These are phyloP conservation scores for Trichomycterus rosablanca DNA, from an alignment of 2,113 vertebrate genomes.

Conservation along the genomic window DNA sequence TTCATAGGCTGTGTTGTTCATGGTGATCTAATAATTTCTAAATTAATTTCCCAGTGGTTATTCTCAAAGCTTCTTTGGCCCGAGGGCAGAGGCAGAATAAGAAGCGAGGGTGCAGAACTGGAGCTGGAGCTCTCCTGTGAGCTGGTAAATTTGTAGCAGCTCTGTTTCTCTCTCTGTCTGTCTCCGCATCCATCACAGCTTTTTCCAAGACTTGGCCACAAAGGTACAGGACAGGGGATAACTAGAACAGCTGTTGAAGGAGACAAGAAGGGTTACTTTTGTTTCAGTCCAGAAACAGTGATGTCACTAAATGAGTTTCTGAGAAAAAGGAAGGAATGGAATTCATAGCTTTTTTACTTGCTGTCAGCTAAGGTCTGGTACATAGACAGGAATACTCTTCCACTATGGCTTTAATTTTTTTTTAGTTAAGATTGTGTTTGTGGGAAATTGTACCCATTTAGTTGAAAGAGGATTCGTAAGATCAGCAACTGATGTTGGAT, in stretches of 20 bases:
- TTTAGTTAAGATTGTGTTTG: no score
- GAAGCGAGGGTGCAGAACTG: slow-evolving; percentile 63
- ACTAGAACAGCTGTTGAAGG: slow-evolving; percentile 6
- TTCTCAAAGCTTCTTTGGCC: slow-evolving; percentile 62
- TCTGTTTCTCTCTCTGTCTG: slow-evolving; percentile 46
- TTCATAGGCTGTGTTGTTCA: slow-evolving; percentile 39
- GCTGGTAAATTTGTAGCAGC: slow-evolving; percentile 65
- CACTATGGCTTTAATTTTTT: no score
- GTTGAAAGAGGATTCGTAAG: no score
- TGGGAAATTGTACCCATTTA: no score
- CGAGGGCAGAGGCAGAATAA: slow-evolving; percentile 52
- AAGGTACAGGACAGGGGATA: neutral
- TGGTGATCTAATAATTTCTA: slow-evolving; percentile 59
- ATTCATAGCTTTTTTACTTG: no score
- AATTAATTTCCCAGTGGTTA: slow-evolving; percentile 72
- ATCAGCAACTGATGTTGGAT: no score
- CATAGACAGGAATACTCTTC: no score
- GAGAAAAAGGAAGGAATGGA: no score
- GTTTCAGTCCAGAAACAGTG: neutral
- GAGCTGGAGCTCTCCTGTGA: slow-evolving; percentile 63
- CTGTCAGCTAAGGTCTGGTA: no score
- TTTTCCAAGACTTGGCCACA: slow-evolving; percentile 28
- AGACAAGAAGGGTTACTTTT: neutral
- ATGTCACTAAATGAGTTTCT: neutral
- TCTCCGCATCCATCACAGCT: slow-evolving; percentile 51